These are phyloP conservation scores for Rachycentron canadum DNA, from an alignment of 2,797 vertebrate species.

Conservation along the genomic window DNA sequence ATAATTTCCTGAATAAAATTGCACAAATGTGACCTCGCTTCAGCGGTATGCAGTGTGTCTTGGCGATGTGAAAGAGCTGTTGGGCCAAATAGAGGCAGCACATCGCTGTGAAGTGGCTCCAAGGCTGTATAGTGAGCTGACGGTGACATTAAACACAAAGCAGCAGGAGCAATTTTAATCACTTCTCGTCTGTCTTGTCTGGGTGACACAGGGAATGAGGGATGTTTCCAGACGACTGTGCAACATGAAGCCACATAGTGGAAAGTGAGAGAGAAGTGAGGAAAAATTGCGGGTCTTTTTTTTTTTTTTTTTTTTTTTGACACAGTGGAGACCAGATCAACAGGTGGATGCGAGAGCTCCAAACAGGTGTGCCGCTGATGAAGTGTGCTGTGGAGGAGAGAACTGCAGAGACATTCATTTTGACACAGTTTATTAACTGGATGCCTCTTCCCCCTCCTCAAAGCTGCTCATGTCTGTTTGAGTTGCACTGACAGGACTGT, in stretches of 20 bases:
- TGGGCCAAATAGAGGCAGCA: constrained; percentile 19
- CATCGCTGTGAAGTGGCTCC: constrained; percentile 44
- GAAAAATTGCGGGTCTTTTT: neutral
- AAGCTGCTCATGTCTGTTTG: constrained; percentile 40
- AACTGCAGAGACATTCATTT: constrained; percentile 49
- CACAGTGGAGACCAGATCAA: constrained; percentile 5
- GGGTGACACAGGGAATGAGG: constrained; percentile 52
- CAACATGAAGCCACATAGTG: constrained; percentile 16
- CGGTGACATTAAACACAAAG: constrained; percentile 57
- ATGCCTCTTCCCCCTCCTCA: constrained; percentile 31
- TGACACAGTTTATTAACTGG: constrained; percentile 53
- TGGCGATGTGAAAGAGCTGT: constrained; percentile 31
- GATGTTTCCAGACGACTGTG: constrained; percentile 46
- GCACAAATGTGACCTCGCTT: constrained; percentile 36
- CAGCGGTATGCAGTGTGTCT: constrained; percentile 24
- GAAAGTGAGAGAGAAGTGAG: neutral
- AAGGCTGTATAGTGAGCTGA: constrained; percentile 45
- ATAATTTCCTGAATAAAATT: constrained; percentile 24
- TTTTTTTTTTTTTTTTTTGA: constrained; percentile 6
- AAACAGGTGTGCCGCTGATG: constrained; percentile 56
- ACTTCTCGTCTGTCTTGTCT: constrained; percentile 54
- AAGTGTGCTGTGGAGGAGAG: constrained; percentile 25
- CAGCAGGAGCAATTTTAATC: constrained; percentile 70
- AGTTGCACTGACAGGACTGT: constrained; percentile 17
- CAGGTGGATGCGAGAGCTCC: constrained; percentile 26